Evolutionary conservation across 2,888 invertebrate species (phyloP), one percentile per base, ranked within the genome.

Genomic region (Pyrrhosoma nymphula): DNA sequence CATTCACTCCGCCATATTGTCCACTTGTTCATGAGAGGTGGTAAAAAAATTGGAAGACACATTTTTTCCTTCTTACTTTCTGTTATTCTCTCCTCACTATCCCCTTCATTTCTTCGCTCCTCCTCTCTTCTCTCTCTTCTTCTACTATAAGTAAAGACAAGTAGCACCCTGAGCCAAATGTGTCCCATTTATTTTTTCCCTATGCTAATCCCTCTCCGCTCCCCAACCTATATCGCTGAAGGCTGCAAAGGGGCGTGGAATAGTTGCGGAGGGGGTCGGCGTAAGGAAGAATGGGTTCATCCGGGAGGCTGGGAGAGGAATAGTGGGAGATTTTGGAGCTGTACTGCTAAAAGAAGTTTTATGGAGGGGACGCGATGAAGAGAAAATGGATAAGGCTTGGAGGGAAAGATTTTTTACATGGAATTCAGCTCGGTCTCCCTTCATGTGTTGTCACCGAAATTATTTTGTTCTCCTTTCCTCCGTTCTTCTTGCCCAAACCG

Each of bases 61-160:
- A 26, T n/a, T 26, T 26, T 69, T n/a, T 26, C 10, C n/a, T 69
- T 8, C 69, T 8, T n/a, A 3, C n/a, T 26, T 23, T 91, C 8
- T 47, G 2, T 47, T 47, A 8, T 47, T 47, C 47, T 47, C 56
- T 60, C 47, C 47, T 56, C 60, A 60, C 69, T n/a, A 26, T 23
- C 39, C 88, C 88, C 18, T 39, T 23, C 39, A 16, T 23, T 20
- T 88, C 88, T 23, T 47, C 47, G 2, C 47, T 47, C 47, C 2
- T 47, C 8, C 47, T 47, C 47, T 47, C 47, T 47, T 47, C 47
- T 47, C 60, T 4, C 56, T 30, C 56, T 35, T 91, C 39, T 30
- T 18, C 23, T 6, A 4, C 63, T 63, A 63, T 91, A 63, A 91
- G 63, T 63, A 63, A 60, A 91, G 91, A 91, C 91, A 91, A 63